These are phyloP conservation scores for Melanotaenia trifasciata DNA, from an alignment of 2,797 vertebrate species.

Conservation along the genomic window DNA sequence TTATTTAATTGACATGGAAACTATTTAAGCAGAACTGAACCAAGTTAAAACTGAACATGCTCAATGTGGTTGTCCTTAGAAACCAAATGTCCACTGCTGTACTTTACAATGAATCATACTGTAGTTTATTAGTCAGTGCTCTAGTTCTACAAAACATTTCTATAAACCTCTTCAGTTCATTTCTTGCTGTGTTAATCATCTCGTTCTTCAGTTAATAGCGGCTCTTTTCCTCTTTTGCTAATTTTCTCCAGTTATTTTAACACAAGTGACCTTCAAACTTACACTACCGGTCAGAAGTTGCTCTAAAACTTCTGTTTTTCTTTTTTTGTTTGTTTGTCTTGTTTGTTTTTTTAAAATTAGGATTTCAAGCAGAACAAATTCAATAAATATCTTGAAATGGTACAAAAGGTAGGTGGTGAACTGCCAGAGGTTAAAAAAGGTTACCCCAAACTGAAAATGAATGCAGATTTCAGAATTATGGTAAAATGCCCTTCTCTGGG, in stretches of 20 bases:
- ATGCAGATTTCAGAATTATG: too few species aligned
- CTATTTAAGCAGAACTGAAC: background rate
- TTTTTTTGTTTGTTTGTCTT: too few species aligned
- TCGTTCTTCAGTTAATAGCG: slow-evolving; percentile 2
- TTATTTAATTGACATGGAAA: background rate
- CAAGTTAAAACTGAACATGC: background rate
- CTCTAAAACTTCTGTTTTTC: background rate
- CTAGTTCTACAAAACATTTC: background rate
- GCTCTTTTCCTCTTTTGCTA: background rate
- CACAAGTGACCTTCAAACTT: slow-evolving; percentile 10
- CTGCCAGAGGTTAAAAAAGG: background rate
- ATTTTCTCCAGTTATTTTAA: background rate
- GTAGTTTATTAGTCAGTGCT: background rate
- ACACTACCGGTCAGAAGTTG: background rate
- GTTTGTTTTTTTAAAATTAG: too few species aligned
- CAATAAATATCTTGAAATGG: background rate
- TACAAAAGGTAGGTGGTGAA: background rate
- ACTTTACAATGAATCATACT: slow-evolving; percentile 9
- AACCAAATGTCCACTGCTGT: slow-evolving; percentile 1
- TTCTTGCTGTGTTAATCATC: background rate
- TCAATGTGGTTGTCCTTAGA: slow-evolving; percentile 1
- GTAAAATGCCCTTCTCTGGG: too few species aligned
- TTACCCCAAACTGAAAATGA: too few species aligned
- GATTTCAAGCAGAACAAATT: background rate
- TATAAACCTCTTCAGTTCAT: background rate